Evolutionary conservation across 2,888 invertebrate species (phyloP), one percentile per base, ranked within the genome.

Genomic region (Phalangium opilio): DNA sequence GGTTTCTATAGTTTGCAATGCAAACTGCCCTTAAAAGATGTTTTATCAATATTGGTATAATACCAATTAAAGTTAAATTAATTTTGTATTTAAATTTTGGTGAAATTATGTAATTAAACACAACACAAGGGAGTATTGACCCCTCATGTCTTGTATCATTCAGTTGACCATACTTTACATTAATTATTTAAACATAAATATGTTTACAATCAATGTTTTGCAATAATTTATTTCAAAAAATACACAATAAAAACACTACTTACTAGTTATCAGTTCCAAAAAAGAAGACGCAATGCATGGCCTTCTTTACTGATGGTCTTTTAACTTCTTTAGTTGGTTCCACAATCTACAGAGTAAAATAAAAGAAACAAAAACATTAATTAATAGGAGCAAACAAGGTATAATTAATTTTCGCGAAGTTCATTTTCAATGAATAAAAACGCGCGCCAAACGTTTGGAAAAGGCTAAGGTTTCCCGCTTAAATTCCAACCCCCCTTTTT

Each of bases 201-300:
- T 38, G 15, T 38, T 3, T 4, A 20, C 15, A 19, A 7, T 27
- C 27, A 27, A 27, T 27, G 27, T 7, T 27, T 7, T 4, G 27
- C 27, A n/a, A n/a, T 14, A 42, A 42, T n/a, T 10, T 12, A 12
- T 39, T 10, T 39, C 39, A 15, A 43, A 18, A 45, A n/a, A 2
- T 19, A 33, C 3, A 19, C 17, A 20, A n/a, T n/a, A n/a, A n/a
- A 21, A 40, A 12, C 14, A 10, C 38, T 52, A 81, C 90, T 86
- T 74, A 90, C 90, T 84, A 89, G 67, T 91, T 89, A 61, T 86
- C 82, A n/a, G 84, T 79, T 48, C 91, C 91, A 69, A 87, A 91
- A 72, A 91, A 93, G 70, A 80, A 90, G 56, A 93, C 83, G 70
- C 87, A 90, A 62, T 82, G 81, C 43, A 76, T 76, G 48, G 72